phyloP scores from a whole-genome alignment of 2,888 invertebrate genomes.

The Leptinotarsa peninsularis region DNA sequence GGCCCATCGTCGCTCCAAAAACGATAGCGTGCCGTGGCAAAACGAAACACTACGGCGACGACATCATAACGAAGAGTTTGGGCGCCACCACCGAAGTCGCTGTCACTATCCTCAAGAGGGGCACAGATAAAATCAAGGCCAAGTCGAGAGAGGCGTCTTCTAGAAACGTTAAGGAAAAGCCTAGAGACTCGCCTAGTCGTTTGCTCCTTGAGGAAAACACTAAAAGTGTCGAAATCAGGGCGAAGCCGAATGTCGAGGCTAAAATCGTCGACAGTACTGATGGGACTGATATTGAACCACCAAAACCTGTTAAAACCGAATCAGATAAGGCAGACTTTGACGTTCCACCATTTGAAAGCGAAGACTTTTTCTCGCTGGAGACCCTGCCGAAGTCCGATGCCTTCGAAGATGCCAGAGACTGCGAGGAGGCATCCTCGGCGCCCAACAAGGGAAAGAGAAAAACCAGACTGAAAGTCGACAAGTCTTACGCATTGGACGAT shows the following conservation, averaged over 20 bases:
- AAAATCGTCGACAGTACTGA: background rate
- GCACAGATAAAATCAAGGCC: slow-evolving; percentile 30
- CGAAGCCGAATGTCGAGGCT: slow-evolving; percentile 23
- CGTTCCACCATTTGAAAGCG: slow-evolving; percentile 51
- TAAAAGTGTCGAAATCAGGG: slow-evolving; percentile 17
- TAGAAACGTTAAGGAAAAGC: slow-evolving; percentile 33
- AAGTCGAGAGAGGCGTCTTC: slow-evolving; percentile 39
- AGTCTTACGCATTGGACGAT: slow-evolving; percentile 33
- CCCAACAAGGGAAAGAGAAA: slow-evolving; percentile 32
- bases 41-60: slow-evolving; percentile 41
- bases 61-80: slow-evolving; percentile 56
- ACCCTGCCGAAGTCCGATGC: slow-evolving; percentile 49
- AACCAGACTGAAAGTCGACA: slow-evolving; percentile 26
- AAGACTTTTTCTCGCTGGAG: slow-evolving; percentile 54
- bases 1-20: slow-evolving; percentile 73
- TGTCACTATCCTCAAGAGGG: slow-evolving; percentile 50
- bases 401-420: slow-evolving; percentile 56
- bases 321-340: slow-evolving; percentile 33
- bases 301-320: too few species aligned
- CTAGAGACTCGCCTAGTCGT: background rate
- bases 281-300: background rate
- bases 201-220: slow-evolving; percentile 2
- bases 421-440: slow-evolving; percentile 38
- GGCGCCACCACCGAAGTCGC: slow-evolving; percentile 56
- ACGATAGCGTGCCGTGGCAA: slow-evolving; percentile 56